Evolutionary conservation across 2,797 vertebrate genomes (phyloP).

Genomic region (Tragopan temminckii): DNA sequence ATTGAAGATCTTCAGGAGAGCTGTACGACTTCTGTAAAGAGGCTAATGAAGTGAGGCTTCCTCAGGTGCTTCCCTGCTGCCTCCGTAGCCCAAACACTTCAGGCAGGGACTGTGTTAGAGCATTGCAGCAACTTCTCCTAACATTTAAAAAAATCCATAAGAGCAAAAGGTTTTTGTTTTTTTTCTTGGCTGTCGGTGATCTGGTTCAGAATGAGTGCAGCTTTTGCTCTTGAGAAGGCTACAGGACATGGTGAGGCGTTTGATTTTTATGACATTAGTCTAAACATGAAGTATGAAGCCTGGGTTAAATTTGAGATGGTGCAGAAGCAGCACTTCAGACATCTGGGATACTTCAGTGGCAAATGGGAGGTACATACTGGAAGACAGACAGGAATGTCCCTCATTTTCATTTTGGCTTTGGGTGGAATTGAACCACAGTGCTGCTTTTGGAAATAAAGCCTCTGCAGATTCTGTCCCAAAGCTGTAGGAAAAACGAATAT

Average conservation of each 20-base stretch:
- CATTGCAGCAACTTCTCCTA: neutral
- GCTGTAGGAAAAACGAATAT: rapidly evolving
- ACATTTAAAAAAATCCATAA: neutral
- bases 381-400: neutral
- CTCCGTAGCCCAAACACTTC: conserved; percentile 19
- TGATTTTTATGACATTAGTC: conserved; percentile 33
- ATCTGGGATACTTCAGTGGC: neutral
- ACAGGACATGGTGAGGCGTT: neutral
- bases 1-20: conserved; percentile 29
- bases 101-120: neutral
- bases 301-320: conserved; percentile 8
- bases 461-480: neutral
- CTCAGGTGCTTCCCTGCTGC: conserved; percentile 48
- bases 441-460: neutral
- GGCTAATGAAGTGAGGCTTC: conserved; percentile 53
- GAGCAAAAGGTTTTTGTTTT: neutral
- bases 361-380: conserved; percentile 1
- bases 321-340: conserved; percentile 21
- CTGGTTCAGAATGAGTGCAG: conserved; percentile 19
- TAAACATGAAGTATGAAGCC: neutral
- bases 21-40: conserved; percentile 11
- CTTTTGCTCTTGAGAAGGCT: conserved; percentile 15
- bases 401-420: neutral
- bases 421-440: neutral
- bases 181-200: neutral